Base-by-base conservation (phyloP, 2,113 vertebrate genomes). In the Cyanocitta stelleri region DNA sequence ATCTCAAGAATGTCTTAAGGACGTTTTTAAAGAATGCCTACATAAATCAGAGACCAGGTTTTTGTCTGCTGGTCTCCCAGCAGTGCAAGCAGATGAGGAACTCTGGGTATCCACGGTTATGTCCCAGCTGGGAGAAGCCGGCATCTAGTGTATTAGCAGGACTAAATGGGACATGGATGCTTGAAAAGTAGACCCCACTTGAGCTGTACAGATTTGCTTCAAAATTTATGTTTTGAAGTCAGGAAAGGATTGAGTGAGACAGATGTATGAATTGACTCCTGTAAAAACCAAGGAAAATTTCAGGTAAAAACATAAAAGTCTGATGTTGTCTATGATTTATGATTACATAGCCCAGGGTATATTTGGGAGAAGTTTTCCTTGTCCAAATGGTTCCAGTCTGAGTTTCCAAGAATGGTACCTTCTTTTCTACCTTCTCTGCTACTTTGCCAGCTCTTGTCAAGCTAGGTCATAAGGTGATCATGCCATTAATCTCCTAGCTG, bases 401-500 rank as follows among this genome's bases (percentile, higher is more conserved):
- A 93, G 39, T 95, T 96, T 89, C 85, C 80, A 73, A 64, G 77
- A 84, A 59, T 58, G 59, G 41, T 73, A 85, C 80, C 49, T 35
- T 32, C 24, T 49, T 75, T 67, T 20, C 44, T 58, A 26, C 24
- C 24, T 91, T n/a, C 6, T 82, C 41, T 89, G 83, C 69, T 41
- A 77, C 87, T 93, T 96, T 93, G 81, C 76, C 79, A 92, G 83
- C 92, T 90, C 59, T 94, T 89, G 82, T 94, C 91, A 92, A 89
- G 21, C 73, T 89, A 81, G 79, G 86, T 94, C 80, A 87, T 85
- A 79, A 73, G 20, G 41, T 94, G 94, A 93, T 89, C 80, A 80
- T 72, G 75, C 82, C 69, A 61, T 94, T 93, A 73, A 69, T 83
- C 58, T 94, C 27, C 58, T 84, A 44, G 18, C 35, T 95, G 59